These are phyloP conservation scores for Caligus rogercresseyi DNA, from an alignment of 1,140 invertebrate genomes.

Conservation along the genomic window DNA sequence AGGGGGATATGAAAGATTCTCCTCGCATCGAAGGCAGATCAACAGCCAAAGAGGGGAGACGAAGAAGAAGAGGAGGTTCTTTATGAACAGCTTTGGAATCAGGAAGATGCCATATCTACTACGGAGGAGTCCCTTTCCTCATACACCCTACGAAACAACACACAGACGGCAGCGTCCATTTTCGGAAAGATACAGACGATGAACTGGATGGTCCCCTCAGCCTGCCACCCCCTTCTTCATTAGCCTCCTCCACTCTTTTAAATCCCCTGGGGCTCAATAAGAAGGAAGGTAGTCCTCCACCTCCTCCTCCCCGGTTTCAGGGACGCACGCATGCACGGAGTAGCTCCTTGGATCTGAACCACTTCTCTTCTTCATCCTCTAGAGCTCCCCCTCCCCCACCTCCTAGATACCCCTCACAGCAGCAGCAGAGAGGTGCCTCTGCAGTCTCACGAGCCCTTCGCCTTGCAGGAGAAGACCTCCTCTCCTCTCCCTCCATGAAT, in stretches of 20 bases:
- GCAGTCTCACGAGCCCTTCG: not conserved
- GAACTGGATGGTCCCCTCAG: constrained; percentile 2
- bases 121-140: constrained; percentile 3
- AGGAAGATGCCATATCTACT: constrained; percentile 5
- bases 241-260: not conserved
- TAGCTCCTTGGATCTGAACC: constrained; percentile 72
- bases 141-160: not conserved
- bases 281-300: constrained; percentile 36
- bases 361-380: constrained; percentile 34
- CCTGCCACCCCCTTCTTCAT: not conserved
- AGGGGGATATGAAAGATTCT: too few relatives aligned
- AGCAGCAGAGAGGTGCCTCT: not conserved
- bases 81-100: constrained; percentile 18
- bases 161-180: not conserved
- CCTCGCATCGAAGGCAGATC: not conserved
- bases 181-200: not conserved
- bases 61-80: constrained; percentile 14
- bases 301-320: constrained; percentile 24
- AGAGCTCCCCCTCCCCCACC: not conserved
- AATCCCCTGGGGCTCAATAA: constrained; percentile 5
- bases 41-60: too few relatives aligned
- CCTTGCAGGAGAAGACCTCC: not conserved
- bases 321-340: constrained; percentile 53
- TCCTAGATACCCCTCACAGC: not conserved
- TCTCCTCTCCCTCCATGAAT: not conserved